Percentiles rank a stretch among this genome's conserved stretches.
Conservation (phyloP, 2,888 invertebrate genomes). For the Calameuta idolon region DNA sequence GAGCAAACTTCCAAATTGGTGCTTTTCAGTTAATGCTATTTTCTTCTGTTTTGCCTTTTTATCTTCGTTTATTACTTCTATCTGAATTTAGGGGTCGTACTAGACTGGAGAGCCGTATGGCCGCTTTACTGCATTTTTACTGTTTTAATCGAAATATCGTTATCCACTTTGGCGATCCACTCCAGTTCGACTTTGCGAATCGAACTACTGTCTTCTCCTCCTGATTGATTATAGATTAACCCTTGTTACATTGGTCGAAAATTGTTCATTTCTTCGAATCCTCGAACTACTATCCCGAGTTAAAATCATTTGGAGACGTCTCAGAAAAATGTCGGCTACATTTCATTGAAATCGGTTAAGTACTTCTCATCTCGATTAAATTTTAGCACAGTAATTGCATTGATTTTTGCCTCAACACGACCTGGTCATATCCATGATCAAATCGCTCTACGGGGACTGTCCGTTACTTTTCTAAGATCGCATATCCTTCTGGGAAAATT, state of each 20-base stretch:
- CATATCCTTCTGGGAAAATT: no score
- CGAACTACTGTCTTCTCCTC: not conserved
- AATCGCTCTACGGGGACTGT: no score
- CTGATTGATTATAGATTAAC: not conserved
- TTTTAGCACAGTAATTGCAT: no score
- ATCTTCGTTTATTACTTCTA: not conserved
- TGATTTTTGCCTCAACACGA: no score
- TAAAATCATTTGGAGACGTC: no score
- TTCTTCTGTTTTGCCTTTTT: not conserved
- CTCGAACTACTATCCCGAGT: no score
- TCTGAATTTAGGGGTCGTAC: not conserved
- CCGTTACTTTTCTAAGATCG: no score
- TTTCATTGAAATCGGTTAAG: no score
- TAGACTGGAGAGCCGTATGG: no score
- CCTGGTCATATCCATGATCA: no score
- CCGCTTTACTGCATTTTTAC: not conserved
- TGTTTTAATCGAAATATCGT: not conserved
- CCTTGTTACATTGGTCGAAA: not conserved
- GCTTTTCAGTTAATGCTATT: not conserved
- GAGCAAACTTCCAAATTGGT: not conserved
- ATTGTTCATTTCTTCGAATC: not conserved
- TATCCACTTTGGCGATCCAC: not conserved
- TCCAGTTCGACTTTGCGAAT: not conserved
- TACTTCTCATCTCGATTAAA: no score
- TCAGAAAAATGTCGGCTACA: no score